These are phyloP conservation scores for Enteromius viviparus DNA, from an alignment of 2,797 vertebrate species.

Conservation along the genomic window DNA sequence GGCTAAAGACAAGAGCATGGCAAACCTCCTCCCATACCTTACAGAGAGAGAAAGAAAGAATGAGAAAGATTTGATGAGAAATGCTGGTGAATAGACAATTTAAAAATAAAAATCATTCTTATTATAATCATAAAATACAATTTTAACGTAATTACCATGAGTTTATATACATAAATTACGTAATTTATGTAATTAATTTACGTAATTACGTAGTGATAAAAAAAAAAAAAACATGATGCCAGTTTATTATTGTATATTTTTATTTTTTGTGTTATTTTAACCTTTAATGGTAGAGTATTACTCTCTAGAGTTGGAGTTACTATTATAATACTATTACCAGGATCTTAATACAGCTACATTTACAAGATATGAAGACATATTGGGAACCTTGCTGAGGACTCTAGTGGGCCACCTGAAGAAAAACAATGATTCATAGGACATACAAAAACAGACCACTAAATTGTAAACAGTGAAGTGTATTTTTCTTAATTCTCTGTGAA, in stretches of 20 bases:
- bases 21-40: slow-evolving; percentile 83
- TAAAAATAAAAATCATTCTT: not conserved
- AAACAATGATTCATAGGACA: not conserved
- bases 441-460: not conserved
- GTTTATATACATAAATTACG: no score
- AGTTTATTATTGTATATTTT: not conserved
- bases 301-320: no score
- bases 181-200: no score
- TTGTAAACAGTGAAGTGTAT: not conserved
- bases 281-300: not conserved
- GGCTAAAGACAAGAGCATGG: slow-evolving; percentile 78
- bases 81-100: not conserved
- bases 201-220: no score
- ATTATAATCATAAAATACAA: not conserved
- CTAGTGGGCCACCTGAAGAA: not conserved
- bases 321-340: no score
- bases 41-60: slow-evolving; percentile 42
- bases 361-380: not conserved
- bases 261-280: not conserved
- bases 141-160: not conserved
- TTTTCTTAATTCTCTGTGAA: not conserved
- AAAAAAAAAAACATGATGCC: not conserved
- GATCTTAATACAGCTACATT: not conserved
- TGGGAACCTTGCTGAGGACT: not conserved
- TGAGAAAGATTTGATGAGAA: not conserved